These are phyloP conservation scores for Hypanus sabinus DNA, from an alignment of 2,113 vertebrate species.

Conservation along the genomic window DNA sequence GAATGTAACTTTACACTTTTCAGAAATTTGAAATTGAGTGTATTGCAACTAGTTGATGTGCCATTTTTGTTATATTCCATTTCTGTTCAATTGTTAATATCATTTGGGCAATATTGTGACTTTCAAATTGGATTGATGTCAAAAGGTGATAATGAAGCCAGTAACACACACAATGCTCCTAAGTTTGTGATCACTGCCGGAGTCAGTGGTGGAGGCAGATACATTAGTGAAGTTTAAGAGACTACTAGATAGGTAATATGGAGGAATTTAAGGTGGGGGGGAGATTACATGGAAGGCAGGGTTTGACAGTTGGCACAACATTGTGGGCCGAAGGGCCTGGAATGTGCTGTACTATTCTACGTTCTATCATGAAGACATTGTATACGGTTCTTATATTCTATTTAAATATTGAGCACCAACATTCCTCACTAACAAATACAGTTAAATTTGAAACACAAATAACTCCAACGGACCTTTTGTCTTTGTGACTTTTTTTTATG, in stretches of 20 bases:
- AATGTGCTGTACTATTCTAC: too few relatives aligned
- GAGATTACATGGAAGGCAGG: too few relatives aligned
- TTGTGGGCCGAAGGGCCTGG: too few relatives aligned
- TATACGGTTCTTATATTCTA: neutral
- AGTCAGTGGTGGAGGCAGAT: too few relatives aligned
- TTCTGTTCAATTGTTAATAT: neutral
- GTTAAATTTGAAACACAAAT: neutral
- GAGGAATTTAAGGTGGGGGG: too few relatives aligned
- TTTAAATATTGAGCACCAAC: neutral
- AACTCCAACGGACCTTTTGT: conserved; percentile 2
- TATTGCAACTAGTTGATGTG: neutral
- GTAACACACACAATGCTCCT: neutral
- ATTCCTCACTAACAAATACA: neutral
- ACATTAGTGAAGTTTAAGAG: too few relatives aligned
- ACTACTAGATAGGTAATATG: too few relatives aligned
- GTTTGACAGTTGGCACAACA: too few relatives aligned
- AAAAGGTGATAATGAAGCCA: neutral
- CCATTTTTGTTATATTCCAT: neutral
- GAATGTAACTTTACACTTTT: neutral
- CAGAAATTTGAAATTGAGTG: neutral
- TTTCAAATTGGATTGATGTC: neutral
- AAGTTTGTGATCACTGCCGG: neutral
- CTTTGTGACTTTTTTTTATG: conserved; percentile 9
- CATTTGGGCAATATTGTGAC: neutral
- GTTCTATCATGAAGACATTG: too few relatives aligned